phyloP scores from a whole-genome alignment of 2,797 vertebrate species.

The Sparus aurata region DNA sequence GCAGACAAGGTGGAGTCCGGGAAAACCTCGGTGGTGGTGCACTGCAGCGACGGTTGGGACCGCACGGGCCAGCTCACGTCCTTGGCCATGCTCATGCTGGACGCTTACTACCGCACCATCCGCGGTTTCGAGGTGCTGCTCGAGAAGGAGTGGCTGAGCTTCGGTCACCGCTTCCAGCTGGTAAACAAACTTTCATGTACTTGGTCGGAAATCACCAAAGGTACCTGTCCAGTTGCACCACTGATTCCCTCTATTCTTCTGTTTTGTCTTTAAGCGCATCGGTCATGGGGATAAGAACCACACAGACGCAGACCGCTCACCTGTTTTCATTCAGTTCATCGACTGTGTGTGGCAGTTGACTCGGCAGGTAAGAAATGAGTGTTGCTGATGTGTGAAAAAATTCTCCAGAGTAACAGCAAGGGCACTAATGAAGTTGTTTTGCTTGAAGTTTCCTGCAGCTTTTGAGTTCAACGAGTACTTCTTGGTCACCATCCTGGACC shows the following conservation, averaged over 20 bases:
- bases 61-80: slow-evolving; percentile 96
- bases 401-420: background rate
- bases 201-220: background rate
- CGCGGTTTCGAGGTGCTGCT: slow-evolving; percentile 94
- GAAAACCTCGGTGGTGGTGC: slow-evolving; percentile 96
- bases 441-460: slow-evolving; percentile 93
- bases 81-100: slow-evolving; percentile 95
- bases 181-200: slow-evolving; percentile 77
- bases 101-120: slow-evolving; percentile 93
- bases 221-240: background rate
- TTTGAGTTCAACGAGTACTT: slow-evolving; percentile 99
- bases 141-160: slow-evolving; percentile 98
- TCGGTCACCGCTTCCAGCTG: slow-evolving; percentile 96
- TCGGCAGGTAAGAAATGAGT: slow-evolving; percentile 88
- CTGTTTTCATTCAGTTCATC: slow-evolving; percentile 97
- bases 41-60: slow-evolving; percentile 99
- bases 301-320: slow-evolving; percentile 95
- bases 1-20: slow-evolving; percentile 97
- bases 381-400: background rate
- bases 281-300: slow-evolving; percentile 98
- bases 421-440: slow-evolving; percentile 23
- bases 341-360: slow-evolving; percentile 99
- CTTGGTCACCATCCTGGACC: slow-evolving; percentile 95
- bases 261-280: slow-evolving; percentile 87
- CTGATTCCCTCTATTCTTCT: background rate